Percentiles rank a stretch among this genome's conserved stretches.
These are phyloP conservation scores for Hemaris fuciformis DNA, from an alignment of 2,888 invertebrate genomes.

Conservation along the genomic window DNA sequence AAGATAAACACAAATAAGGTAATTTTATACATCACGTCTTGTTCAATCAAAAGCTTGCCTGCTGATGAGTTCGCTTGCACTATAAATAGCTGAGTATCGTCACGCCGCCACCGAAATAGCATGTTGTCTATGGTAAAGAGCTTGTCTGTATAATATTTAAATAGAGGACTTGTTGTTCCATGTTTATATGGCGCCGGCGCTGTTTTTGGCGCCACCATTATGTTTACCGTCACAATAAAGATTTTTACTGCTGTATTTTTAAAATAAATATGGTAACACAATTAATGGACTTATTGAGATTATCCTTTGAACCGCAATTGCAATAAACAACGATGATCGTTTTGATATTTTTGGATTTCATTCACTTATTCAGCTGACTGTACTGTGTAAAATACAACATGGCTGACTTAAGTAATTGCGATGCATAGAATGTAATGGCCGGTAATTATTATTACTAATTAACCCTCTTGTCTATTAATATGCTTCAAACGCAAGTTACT, in stretches of 20 bases:
- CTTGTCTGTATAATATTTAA: slow-evolving; percentile 16
- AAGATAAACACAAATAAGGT: slow-evolving; percentile 1
- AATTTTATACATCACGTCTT: background rate
- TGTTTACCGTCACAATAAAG: background rate
- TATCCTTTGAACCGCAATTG: background rate
- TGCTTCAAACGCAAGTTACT: background rate
- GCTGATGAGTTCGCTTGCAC: slow-evolving; percentile 12
- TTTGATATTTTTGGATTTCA: slow-evolving; percentile 1
- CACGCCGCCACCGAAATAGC: slow-evolving; percentile 21
- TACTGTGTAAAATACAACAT: background rate
- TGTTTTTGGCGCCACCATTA: slow-evolving; percentile 7
- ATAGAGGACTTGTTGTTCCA: slow-evolving; percentile 16
- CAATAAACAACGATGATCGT: background rate
- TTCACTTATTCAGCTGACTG: background rate
- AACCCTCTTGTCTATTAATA: background rate
- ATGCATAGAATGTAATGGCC: background rate
- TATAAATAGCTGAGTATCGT: slow-evolving; percentile 16
- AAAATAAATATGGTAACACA: background rate
- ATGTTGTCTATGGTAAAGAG: slow-evolving; percentile 16
- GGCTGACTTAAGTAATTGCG: background rate
- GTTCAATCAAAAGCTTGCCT: slow-evolving; percentile 14
- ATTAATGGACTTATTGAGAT: background rate
- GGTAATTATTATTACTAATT: background rate
- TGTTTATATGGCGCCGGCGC: slow-evolving; percentile 16
- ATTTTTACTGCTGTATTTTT: background rate